A percentile compares a stretch with the other conserved stretches of the same genome.
phyloP scores from a whole-genome alignment of 92 coral and sea anemone genomes.

The Ricordea florida region DNA sequence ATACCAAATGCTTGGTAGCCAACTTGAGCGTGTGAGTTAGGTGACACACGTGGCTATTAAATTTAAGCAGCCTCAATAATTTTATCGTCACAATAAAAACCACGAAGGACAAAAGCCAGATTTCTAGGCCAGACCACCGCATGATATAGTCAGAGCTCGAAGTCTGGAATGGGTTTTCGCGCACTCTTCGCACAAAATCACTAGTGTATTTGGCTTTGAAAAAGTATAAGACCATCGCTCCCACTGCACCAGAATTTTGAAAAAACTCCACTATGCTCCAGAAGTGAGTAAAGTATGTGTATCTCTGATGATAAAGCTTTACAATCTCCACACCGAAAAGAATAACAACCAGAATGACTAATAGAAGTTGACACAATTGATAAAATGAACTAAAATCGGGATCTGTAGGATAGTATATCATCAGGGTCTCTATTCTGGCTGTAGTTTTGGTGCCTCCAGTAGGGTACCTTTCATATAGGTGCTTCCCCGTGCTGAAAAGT shows the following conservation, averaged over 20 bases:
- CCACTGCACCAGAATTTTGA: conserved; percentile 55
- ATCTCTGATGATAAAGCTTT: conserved; percentile 54
- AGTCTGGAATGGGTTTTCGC: conserved; percentile 70
- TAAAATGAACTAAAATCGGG: conserved; percentile 47
- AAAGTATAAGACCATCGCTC: conserved; percentile 64
- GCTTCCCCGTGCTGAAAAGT: conserved; percentile 73
- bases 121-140: conserved; percentile 64
- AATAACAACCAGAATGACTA: conserved; percentile 52
- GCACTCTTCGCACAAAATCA: conserved; percentile 58
- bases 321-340: conserved; percentile 55
- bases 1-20: conserved; percentile 44
- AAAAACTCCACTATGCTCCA: conserved; percentile 79
- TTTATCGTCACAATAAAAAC: conserved; percentile 70
- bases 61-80: conserved; percentile 64
- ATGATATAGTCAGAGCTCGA: conserved; percentile 78
- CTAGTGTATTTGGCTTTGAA: conserved; percentile 69
- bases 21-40: conserved; percentile 48
- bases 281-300: conserved; percentile 55
- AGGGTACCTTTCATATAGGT: conserved; percentile 56
- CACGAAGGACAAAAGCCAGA: conserved; percentile 67
- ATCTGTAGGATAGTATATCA: conserved; percentile 69
- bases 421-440: conserved; percentile 43
- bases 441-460: conserved; percentile 57
- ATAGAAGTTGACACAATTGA: conserved; percentile 50
- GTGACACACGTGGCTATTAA: conserved; percentile 68